A percentile compares a stretch with the other conserved stretches of the same genome.
phyloP scores from a whole-genome alignment of 2,113 vertebrate species.

The Gnathonemus longibarbis region DNA sequence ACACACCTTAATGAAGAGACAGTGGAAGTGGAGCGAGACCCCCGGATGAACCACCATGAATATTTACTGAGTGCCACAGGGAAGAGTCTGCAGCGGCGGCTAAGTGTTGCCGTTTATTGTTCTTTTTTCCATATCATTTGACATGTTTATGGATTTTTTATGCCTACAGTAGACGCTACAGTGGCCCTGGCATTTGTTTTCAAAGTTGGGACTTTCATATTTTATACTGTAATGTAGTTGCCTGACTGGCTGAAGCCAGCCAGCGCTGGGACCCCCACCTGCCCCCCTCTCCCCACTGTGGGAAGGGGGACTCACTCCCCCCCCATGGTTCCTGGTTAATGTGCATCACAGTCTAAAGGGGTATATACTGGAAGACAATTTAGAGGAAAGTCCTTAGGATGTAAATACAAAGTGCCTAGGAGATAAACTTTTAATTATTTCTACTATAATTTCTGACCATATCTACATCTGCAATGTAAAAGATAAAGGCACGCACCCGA shows the following conservation, averaged over 20 bases:
- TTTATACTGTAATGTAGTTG: background rate
- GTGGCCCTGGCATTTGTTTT: background rate
- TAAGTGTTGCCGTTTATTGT: background rate
- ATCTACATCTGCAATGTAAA: background rate
- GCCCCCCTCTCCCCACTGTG: background rate
- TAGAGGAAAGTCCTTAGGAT: background rate
- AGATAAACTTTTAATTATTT: background rate
- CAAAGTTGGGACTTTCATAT: conserved; percentile 7
- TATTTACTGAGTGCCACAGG: background rate
- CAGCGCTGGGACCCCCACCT: background rate
- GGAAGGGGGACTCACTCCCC: background rate
- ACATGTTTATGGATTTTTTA: conserved; percentile 13
- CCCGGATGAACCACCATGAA: conserved; percentile 3
- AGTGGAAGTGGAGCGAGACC: background rate
- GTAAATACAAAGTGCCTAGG: background rate
- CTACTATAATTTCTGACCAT: background rate
- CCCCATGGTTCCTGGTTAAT: background rate
- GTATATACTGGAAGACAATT: background rate
- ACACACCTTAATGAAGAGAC: conserved; percentile 7
- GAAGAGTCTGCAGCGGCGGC: background rate
- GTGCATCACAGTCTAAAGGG: background rate
- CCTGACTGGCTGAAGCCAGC: background rate
- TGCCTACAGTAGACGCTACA: background rate
- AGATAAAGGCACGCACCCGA: background rate
- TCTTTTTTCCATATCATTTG: conserved; percentile 8